These are phyloP conservation scores for Chrysoperla carnea DNA, from an alignment of 1,140 invertebrate genomes.

Conservation along the genomic window DNA sequence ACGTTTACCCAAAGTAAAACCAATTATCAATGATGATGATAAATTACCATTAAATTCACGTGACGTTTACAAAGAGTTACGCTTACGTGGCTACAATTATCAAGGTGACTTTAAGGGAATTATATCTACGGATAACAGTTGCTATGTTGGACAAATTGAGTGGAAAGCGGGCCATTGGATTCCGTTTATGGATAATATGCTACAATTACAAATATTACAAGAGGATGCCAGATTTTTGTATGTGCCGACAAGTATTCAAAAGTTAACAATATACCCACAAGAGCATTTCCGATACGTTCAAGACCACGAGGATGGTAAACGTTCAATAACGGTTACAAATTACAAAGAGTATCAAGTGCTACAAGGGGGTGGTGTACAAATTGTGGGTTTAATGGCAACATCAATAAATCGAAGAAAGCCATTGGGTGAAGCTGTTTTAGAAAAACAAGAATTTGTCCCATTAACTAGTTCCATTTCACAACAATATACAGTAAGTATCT, in stretches of 20 bases:
- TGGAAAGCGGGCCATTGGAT: conserved; percentile 4
- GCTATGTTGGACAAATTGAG: conserved; percentile 2
- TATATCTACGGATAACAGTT: conserved; percentile 1
- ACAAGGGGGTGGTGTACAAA: conserved; percentile 29
- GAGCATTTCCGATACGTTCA: conserved; percentile 1
- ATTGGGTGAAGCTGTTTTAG: conserved; percentile 23
- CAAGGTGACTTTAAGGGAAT: neutral
- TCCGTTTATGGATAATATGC: conserved; percentile 4
- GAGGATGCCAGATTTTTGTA: neutral
- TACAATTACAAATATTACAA: conserved; percentile 1
- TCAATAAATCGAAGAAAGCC: conserved; percentile 3
- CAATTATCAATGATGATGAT: neutral
- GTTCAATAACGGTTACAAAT: conserved; percentile 8
- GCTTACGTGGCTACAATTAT: conserved; percentile 5
- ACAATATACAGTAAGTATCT: too few relatives aligned
- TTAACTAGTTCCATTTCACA: conserved; percentile 12
- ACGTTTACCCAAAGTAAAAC: neutral
- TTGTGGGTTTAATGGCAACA: conserved; percentile 37
- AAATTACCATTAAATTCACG: neutral
- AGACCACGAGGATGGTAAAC: neutral
- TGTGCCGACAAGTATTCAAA: conserved; percentile 3
- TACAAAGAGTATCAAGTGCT: neutral
- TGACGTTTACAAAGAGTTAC: conserved; percentile 6
- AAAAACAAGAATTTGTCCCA: conserved; percentile 34
- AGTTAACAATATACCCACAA: conserved; percentile 4